phyloP scores from a whole-genome alignment of 2,888 invertebrate species.

The Lepidocyrtinus sp. region DNA sequence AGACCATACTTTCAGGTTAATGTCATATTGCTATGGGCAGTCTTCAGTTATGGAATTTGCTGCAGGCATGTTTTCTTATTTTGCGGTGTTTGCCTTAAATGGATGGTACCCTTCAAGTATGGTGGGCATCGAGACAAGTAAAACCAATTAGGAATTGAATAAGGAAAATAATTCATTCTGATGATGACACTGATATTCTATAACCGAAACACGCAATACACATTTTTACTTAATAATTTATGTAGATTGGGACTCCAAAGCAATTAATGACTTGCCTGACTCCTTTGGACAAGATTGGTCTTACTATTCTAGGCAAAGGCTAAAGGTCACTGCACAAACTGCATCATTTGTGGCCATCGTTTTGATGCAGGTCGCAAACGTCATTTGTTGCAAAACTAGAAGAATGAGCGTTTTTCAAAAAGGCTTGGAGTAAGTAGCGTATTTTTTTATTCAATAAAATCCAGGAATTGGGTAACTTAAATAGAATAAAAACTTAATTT shows the following conservation, averaged over 20 bases:
- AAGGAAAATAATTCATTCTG: background rate
- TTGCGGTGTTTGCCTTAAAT: constrained; percentile 64
- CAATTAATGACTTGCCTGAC: constrained; percentile 66
- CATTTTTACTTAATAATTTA: background rate
- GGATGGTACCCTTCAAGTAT: constrained; percentile 65
- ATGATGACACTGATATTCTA: no score
- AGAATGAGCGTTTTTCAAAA: constrained; percentile 67
- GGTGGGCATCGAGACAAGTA: constrained; percentile 62
- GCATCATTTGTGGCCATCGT: constrained; percentile 68
- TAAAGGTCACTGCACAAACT: constrained; percentile 66
- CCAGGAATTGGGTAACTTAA: constrained; percentile 70
- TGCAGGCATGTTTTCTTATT: constrained; percentile 73
- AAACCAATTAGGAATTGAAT: background rate
- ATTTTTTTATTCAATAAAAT: background rate
- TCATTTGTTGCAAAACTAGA: constrained; percentile 68
- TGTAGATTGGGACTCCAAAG: constrained; percentile 61
- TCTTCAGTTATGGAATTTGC: constrained; percentile 66
- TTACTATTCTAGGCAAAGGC: constrained; percentile 49
- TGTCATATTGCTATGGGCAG: constrained; percentile 69
- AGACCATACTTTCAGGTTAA: constrained; percentile 61
- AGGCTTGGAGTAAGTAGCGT: constrained; percentile 72
- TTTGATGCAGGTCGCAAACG: constrained; percentile 68
- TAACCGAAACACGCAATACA: no score
- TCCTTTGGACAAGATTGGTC: constrained; percentile 69
- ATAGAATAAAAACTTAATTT: constrained; percentile 67